Percentiles rank a stretch among this genome's conserved stretches.
Evolutionary conservation across 2,113 vertebrate species (phyloP).

Genomic region (Willisornis vidua): DNA sequence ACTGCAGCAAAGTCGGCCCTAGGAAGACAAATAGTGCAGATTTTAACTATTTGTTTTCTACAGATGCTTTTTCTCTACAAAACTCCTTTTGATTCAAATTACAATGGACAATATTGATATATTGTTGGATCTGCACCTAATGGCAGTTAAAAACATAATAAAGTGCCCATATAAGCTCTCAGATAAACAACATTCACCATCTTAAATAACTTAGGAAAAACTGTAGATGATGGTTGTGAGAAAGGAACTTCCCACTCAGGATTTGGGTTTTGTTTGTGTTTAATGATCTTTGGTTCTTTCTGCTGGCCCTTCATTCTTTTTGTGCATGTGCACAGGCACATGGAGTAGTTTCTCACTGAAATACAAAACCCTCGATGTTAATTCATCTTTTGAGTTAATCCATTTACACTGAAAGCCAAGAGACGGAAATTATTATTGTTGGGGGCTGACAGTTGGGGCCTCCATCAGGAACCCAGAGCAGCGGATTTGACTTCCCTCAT

Average conservation of each 20-base stretch:
- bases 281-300: neutral
- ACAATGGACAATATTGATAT: neutral
- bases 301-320: conserved; percentile 6
- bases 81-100: neutral
- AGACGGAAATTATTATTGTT: neutral
- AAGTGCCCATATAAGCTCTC: neutral
- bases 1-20: neutral
- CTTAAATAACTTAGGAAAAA: neutral
- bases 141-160: neutral
- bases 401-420: neutral
- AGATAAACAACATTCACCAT: neutral
- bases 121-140: neutral
- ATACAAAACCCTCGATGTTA: neutral
- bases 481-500: neutral
- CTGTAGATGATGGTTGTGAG: neutral
- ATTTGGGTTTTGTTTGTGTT: neutral
- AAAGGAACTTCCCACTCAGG: neutral
- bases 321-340: neutral
- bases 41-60: neutral
- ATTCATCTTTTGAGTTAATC: conserved; percentile 20
- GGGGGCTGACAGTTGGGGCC: neutral
- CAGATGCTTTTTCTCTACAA: neutral
- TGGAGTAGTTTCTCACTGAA: neutral
- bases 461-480: neutral
- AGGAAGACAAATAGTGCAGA: neutral